Conservation (phyloP, 1,140 invertebrate species). For the Drosophila punjabiensis region DNA sequence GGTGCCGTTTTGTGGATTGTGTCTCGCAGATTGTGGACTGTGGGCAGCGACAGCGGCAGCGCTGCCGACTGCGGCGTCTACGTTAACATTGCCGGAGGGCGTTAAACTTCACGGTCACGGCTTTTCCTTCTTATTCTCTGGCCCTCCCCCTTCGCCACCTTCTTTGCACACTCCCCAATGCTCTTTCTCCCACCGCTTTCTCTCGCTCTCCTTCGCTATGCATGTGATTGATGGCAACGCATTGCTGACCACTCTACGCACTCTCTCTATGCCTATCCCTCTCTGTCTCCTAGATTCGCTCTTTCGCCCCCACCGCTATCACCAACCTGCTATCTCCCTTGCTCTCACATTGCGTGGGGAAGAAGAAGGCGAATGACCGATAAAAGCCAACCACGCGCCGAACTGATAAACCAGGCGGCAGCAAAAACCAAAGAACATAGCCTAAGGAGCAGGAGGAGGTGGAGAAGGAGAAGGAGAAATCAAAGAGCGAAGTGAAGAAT, state of each 20-base stretch:
- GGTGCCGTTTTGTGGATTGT: conserved; percentile 23
- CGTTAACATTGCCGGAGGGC: conserved; percentile 75
- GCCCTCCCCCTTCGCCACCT: conserved; percentile 10
- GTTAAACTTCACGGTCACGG: conserved; percentile 85
- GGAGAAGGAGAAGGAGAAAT: conserved; percentile 11
- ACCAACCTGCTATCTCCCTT: conserved; percentile 7
- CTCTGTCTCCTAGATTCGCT: conserved; percentile 34
- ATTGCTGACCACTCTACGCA: conserved; percentile 67
- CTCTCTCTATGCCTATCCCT: conserved; percentile 1
- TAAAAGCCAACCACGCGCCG: conserved; percentile 75
- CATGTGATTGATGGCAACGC: conserved; percentile 79
- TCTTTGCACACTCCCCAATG: conserved; percentile 15
- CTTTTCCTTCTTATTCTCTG: conserved; percentile 68
- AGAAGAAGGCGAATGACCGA: conserved; percentile 78
- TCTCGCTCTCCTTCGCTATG: conserved; percentile 36
- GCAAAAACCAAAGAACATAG: conserved; percentile 16
- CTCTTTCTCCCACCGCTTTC: conserved; percentile 20
- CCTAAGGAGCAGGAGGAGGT: conserved; percentile 4
- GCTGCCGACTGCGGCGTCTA: conserved; percentile 18
- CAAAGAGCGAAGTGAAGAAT: background rate
- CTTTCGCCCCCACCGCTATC: conserved; percentile 2
- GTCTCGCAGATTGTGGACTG: conserved; percentile 29
- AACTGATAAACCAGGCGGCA: conserved; percentile 39
- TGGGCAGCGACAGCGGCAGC: conserved; percentile 10
- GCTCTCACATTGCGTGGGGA: conserved; percentile 5